These are phyloP conservation scores for Drosophila lacteicornis DNA, from an alignment of 1,140 invertebrate genomes.

Conservation along the genomic window DNA sequence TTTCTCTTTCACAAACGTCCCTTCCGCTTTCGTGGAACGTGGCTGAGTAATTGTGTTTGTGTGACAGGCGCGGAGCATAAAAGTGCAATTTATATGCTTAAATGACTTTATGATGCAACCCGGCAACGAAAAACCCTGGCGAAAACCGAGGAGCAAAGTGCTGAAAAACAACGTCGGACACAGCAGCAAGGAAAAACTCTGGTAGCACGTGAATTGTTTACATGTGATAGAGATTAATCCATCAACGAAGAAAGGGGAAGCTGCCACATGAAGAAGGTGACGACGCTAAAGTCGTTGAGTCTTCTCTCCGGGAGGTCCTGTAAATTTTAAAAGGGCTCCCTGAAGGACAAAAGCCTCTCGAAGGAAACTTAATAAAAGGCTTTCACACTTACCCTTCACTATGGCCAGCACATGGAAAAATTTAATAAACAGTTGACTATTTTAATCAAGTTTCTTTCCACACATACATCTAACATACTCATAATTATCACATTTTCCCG, in stretches of 20 bases:
- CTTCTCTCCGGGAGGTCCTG: constrained; percentile 18
- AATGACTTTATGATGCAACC: constrained; percentile 79
- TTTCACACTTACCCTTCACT: constrained; percentile 25
- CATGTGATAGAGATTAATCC: constrained; percentile 72
- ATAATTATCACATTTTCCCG: constrained; percentile 11
- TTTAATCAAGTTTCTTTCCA: constrained; percentile 18
- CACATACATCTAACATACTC: not conserved
- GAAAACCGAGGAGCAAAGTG: constrained; percentile 32
- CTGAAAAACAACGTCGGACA: constrained; percentile 35
- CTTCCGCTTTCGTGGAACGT: constrained; percentile 32
- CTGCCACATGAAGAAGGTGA: constrained; percentile 14
- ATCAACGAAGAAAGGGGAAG: constrained; percentile 44
- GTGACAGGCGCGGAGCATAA: constrained; percentile 64
- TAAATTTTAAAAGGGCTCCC: constrained; percentile 18
- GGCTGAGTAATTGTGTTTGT: constrained; percentile 69
- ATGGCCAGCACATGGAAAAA: constrained; percentile 15
- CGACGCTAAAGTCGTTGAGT: not conserved
- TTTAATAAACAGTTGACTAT: constrained; percentile 44
- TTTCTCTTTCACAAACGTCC: constrained; percentile 20
- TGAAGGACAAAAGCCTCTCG: not conserved
- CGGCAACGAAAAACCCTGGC: constrained; percentile 17
- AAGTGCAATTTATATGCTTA: constrained; percentile 83
- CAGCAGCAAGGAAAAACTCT: constrained; percentile 23
- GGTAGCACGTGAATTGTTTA: constrained; percentile 55
- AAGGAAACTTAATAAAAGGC: constrained; percentile 56